Percentiles rank a stretch among this genome's conserved stretches.
Evolutionary conservation across 2,797 vertebrate genomes (phyloP).

Genomic region (Cryptoblepharus egeriae): DNA sequence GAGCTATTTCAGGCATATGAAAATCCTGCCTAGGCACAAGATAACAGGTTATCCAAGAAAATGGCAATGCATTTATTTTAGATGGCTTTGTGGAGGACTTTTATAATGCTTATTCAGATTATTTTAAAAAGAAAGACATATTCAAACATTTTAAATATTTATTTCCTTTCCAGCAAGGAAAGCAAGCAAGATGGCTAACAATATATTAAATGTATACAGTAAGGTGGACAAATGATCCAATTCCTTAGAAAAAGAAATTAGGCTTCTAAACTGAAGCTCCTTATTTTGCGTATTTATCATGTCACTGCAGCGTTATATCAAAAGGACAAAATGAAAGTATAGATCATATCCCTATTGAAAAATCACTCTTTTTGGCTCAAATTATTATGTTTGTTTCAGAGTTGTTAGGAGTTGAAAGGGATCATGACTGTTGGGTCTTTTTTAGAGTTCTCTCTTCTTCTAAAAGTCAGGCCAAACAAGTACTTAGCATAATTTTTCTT

Average conservation of each 20-base stretch:
- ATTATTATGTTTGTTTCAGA: conserved; percentile 6
- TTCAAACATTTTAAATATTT: too few relatives aligned
- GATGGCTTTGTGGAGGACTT: too few relatives aligned
- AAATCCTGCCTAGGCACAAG: too few relatives aligned
- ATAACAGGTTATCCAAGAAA: too few relatives aligned
- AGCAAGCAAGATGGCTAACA: too few relatives aligned
- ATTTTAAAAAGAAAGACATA: too few relatives aligned
- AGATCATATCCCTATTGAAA: conserved; percentile 16
- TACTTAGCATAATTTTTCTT: conserved; percentile 48
- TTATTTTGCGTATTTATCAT: conserved; percentile 25
- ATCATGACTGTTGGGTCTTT: conserved; percentile 8
- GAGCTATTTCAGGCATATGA: too few relatives aligned
- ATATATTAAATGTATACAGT: too few relatives aligned
- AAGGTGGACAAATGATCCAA: too few relatives aligned
- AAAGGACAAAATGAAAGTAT: conserved; percentile 20
- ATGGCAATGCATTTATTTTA: too few relatives aligned
- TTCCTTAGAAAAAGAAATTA: background rate
- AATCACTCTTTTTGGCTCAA: background rate
- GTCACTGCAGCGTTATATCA: background rate
- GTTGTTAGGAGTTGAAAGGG: background rate
- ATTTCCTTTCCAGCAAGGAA: too few relatives aligned
- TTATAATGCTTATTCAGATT: too few relatives aligned
- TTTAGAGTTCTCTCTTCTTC: conserved; percentile 1
- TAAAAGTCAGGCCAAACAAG: conserved; percentile 33
- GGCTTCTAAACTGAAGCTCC: background rate